These are phyloP conservation scores for Phrynosoma platyrhinos DNA, from an alignment of 2,113 vertebrate genomes.

Conservation along the genomic window DNA sequence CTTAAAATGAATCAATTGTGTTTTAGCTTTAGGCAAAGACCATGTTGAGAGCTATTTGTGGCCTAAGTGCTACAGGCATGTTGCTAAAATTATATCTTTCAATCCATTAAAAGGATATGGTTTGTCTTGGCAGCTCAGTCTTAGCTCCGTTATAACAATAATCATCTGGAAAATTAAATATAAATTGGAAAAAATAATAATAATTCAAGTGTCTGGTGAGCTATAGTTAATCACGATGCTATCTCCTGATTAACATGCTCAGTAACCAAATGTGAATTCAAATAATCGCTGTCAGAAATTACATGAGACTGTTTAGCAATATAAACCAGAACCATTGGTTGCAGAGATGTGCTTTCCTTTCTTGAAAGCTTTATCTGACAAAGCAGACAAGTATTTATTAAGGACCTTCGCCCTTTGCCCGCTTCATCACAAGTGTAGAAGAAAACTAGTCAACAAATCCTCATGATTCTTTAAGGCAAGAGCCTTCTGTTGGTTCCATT, in stretches of 20 bases:
- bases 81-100: constrained; percentile 39
- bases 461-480: no score
- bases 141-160: constrained; percentile 53
- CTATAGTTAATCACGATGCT: constrained; percentile 58
- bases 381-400: background rate
- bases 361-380: background rate
- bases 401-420: background rate
- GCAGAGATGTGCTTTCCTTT: background rate
- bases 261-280: constrained; percentile 55
- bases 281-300: constrained; percentile 31
- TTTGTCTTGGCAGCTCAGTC: constrained; percentile 47
- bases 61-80: constrained; percentile 18
- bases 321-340: background rate
- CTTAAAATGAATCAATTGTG: constrained; percentile 41
- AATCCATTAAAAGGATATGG: constrained; percentile 35
- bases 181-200: constrained; percentile 61
- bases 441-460: no score
- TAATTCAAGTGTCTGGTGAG: constrained; percentile 60
- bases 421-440: no score
- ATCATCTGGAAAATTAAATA: constrained; percentile 51
- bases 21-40: constrained; percentile 38
- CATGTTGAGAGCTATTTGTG: constrained; percentile 18
- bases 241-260: constrained; percentile 51
- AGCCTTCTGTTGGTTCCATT: no score
- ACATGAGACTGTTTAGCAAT: background rate